phyloP scores from a whole-genome alignment of 1,140 invertebrate genomes.

The Araneus ventricosus region DNA sequence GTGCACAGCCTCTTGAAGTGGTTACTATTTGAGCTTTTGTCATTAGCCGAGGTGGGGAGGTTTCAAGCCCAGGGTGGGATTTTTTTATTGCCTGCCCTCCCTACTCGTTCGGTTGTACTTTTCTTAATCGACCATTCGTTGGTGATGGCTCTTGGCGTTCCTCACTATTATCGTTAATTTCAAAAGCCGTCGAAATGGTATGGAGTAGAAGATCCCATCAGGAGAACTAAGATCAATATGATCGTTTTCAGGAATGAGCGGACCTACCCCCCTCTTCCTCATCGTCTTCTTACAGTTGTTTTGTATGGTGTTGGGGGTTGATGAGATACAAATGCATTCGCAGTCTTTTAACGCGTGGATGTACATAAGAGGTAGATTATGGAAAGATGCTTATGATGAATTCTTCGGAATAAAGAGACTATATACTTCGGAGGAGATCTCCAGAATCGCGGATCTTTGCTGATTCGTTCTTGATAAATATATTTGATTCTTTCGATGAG shows the following conservation, averaged over 20 bases:
- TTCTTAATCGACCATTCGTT: slow-evolving; percentile 68
- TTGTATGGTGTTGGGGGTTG: not conserved
- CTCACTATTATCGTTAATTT: slow-evolving; percentile 54
- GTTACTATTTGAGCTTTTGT: slow-evolving; percentile 62
- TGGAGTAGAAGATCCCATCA: slow-evolving; percentile 45
- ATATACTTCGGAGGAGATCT: not conserved
- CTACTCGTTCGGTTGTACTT: slow-evolving; percentile 46
- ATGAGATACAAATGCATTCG: slow-evolving; percentile 20
- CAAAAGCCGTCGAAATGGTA: slow-evolving; percentile 39
- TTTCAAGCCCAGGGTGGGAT: not conserved
- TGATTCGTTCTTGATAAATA: too few relatives aligned
- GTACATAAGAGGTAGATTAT: slow-evolving; percentile 16
- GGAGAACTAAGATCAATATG: slow-evolving; percentile 23
- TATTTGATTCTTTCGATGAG: too few relatives aligned
- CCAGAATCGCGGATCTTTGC: too few relatives aligned
- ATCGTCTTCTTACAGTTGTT: not conserved
- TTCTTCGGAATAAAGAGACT: not conserved
- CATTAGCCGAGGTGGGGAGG: slow-evolving; percentile 48
- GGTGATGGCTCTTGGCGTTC: slow-evolving; percentile 52
- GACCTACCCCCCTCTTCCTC: not conserved
- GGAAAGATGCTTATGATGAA: not conserved
- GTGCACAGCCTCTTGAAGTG: slow-evolving; percentile 66
- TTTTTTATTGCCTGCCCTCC: slow-evolving; percentile 44
- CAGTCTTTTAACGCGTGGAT: not conserved
- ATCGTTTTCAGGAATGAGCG: slow-evolving; percentile 15